Base-by-base conservation (phyloP, 1,140 invertebrate species). In the Sminthurides bifidus region DNA sequence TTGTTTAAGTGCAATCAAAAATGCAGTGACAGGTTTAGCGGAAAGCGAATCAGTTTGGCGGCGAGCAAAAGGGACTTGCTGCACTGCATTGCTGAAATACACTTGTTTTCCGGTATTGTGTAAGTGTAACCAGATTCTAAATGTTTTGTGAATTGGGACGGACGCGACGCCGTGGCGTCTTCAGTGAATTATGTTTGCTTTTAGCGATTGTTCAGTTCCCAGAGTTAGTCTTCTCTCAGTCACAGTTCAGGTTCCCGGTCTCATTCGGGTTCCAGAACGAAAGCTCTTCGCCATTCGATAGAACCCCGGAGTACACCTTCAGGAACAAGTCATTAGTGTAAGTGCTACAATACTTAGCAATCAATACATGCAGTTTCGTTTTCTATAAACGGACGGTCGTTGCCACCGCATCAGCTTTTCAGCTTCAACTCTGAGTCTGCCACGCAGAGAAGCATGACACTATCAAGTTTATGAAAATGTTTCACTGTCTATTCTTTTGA, bases 241-340 rank as follows among this genome's bases (percentile, higher is more conserved):
- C 30, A 14, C 21, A 48, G 19, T 48, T 48, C 17, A 23, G 30
- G 30, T 6, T 19, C 8, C 44, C 44, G 30, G n/a, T n/a, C n/a
- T 27, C 10, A 26, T 26, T 30, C 30, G 24, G 30, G 26, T 48
- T 48, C 30, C 44, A 5, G 30, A 48, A 48, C 30, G 14, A 26
- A 10, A 48, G 24, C 19, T 27, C 8, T 21, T 43, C 6, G 15
- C 21, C 41, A n/a, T n/a, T n/a, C n/a, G n/a, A n/a, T 43, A 23
- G 17, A 43, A 43, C n/a, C 24, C 41, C 6, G 6, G 41, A 43
- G 21, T 15, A 14, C 6, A 14, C 41, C 12, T 48, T 15, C 24
- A 5, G 24, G 10, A 48, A 48, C 30, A 48, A 48, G 24, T 48
- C 44, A 15, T 27, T 48, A 26, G 44, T 48, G 44, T 48, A 48